These are phyloP conservation scores for Eremobia ochroleuca DNA, from an alignment of 2,888 invertebrate genomes.

Conservation along the genomic window DNA sequence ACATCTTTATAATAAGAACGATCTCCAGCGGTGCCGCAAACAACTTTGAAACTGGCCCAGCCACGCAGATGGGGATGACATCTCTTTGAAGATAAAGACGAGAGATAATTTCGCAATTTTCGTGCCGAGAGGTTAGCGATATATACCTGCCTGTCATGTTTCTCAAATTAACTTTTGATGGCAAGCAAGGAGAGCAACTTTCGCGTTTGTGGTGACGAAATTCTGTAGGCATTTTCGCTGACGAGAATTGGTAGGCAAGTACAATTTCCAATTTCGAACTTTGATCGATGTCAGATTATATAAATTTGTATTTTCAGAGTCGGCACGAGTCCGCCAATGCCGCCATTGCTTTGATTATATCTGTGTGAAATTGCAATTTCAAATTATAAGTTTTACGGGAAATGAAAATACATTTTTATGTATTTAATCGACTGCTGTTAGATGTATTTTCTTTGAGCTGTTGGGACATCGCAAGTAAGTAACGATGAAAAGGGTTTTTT, in stretches of 20 bases:
- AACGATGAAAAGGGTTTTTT: slow-evolving; percentile 74
- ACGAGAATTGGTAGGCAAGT: slow-evolving; percentile 68
- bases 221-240: slow-evolving; percentile 71
- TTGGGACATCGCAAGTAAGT: slow-evolving; percentile 67
- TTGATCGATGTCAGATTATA: slow-evolving; percentile 75
- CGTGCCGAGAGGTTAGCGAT: slow-evolving; percentile 84
- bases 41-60: slow-evolving; percentile 88
- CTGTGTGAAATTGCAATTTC: slow-evolving; percentile 63
- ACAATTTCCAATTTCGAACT: slow-evolving; percentile 78
- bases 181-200: slow-evolving; percentile 77
- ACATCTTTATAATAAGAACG: slow-evolving; percentile 83
- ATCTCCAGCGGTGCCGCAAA: slow-evolving; percentile 84
- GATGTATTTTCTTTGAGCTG: slow-evolving; percentile 49
- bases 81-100: slow-evolving; percentile 91
- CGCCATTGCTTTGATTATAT: slow-evolving; percentile 67
- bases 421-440: slow-evolving; percentile 41
- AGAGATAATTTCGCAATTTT: slow-evolving; percentile 90
- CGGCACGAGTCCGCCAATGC: slow-evolving; percentile 57
- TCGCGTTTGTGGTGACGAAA: slow-evolving; percentile 77
- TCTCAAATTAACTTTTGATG: slow-evolving; percentile 87
- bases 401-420: slow-evolving; percentile 35
- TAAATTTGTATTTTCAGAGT: slow-evolving; percentile 70
- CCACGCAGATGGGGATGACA: slow-evolving; percentile 87
- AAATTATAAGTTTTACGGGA: slow-evolving; percentile 52
- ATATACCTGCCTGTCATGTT: slow-evolving; percentile 85